A percentile compares a stretch with the other conserved stretches of the same genome.
Conservation (phyloP, 2,797 vertebrate genomes). For the Fratercula arctica region DNA sequence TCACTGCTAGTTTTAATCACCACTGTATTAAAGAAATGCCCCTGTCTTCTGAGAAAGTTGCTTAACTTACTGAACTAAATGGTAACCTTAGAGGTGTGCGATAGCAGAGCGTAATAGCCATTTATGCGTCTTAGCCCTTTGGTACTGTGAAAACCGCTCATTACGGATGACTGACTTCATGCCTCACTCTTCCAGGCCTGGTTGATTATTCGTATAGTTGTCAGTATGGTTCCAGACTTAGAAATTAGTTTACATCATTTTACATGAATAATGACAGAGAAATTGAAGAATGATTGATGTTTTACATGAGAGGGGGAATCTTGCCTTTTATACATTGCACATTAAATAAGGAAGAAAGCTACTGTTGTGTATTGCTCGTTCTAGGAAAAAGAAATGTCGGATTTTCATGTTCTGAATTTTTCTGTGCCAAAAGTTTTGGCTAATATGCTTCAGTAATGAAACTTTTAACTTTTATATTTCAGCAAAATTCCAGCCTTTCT, state of each 20-base stretch:
- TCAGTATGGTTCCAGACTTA: not conserved
- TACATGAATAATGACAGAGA: not conserved
- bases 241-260: not conserved
- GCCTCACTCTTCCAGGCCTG: not conserved
- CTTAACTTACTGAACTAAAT: not conserved
- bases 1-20: not conserved
- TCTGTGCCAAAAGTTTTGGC: not conserved
- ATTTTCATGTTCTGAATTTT: not conserved
- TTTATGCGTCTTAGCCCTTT: not conserved
- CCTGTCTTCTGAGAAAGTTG: not conserved
- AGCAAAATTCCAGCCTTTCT: constrained; percentile 99
- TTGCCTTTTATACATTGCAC: not conserved
- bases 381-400: not conserved
- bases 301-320: not conserved
- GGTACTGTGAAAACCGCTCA: not conserved
- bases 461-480: constrained; percentile 56
- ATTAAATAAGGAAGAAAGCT: not conserved
- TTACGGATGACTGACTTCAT: not conserved
- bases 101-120: not conserved
- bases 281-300: not conserved
- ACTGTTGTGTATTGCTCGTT: not conserved
- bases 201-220: not conserved
- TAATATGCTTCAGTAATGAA: constrained; percentile 36
- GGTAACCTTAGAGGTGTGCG: not conserved
- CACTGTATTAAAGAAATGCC: not conserved